Conservation (phyloP, 2,888 invertebrate species). For the Emmelina monodactyla region DNA sequence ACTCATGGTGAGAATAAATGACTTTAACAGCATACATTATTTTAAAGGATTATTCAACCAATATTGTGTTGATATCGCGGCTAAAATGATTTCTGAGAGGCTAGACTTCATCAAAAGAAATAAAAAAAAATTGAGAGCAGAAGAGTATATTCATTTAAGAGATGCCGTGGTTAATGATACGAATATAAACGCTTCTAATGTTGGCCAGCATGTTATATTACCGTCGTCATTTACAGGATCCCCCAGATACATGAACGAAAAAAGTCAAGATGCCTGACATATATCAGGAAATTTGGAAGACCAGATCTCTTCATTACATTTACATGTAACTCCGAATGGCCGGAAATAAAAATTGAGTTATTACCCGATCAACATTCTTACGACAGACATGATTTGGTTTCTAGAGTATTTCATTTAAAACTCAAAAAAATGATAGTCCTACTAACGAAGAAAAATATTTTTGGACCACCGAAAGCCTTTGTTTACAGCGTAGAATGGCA, state of each 20-base stretch:
- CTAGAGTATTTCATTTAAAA: constrained; percentile 4
- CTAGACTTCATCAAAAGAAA: constrained; percentile 16
- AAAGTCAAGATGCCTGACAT: constrained; percentile 4
- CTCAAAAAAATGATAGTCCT: constrained; percentile 1
- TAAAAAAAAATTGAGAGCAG: constrained; percentile 12
- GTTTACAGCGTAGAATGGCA: constrained; percentile 11
- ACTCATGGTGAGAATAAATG: constrained; percentile 16
- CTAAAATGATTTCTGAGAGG: constrained; percentile 20
- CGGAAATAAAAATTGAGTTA: constrained; percentile 1
- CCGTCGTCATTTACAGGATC: constrained; percentile 4
- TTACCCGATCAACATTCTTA: not conserved
- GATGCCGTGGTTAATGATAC: constrained; percentile 6
- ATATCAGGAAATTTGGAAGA: constrained; percentile 1
- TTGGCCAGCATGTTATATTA: constrained; percentile 2
- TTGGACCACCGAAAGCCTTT: constrained; percentile 2
- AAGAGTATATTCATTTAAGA: constrained; percentile 10
- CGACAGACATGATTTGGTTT: constrained; percentile 4
- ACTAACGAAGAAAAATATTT: not conserved
- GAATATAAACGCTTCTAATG: not conserved
- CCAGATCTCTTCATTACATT: constrained; percentile 4
- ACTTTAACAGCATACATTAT: constrained; percentile 8
- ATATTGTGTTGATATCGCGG: constrained; percentile 16
- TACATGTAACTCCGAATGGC: constrained; percentile 7
- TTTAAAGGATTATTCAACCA: constrained; percentile 15
- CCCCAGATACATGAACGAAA: constrained; percentile 1